phyloP scores from a whole-genome alignment of 2,113 vertebrate species.

The Sapajus apella region DNA sequence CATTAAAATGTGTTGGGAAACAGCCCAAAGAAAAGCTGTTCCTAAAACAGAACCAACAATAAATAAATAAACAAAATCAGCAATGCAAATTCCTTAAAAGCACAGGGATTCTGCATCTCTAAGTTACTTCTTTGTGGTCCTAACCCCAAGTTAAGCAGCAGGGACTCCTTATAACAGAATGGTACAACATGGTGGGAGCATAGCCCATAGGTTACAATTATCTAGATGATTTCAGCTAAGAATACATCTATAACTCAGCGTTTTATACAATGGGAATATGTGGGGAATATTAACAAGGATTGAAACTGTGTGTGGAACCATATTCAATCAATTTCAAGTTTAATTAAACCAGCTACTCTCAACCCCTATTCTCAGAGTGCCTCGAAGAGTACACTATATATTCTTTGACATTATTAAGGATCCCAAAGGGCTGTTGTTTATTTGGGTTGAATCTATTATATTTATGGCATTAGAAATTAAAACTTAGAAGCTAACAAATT shows the following conservation, averaged over 20 bases:
- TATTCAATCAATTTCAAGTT: background rate
- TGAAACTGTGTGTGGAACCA: background rate
- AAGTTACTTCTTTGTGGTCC: background rate
- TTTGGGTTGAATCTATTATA: background rate
- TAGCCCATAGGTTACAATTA: accelerated
- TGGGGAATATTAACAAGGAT: background rate
- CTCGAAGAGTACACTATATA: background rate
- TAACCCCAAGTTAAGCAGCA: background rate
- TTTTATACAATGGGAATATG: background rate
- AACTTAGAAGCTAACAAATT: background rate
- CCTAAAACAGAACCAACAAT: background rate
- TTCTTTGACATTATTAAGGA: background rate
- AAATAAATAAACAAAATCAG: background rate
- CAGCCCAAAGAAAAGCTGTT: background rate
- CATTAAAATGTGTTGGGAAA: background rate
- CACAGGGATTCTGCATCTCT: background rate
- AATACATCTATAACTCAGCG: background rate
- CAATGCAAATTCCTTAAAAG: background rate
- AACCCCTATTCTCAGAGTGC: background rate
- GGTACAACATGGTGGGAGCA: no score
- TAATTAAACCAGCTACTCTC: background rate
- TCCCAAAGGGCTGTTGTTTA: background rate
- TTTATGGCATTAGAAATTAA: background rate
- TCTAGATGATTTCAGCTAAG: background rate
- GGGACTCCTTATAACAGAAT: background rate